These are phyloP conservation scores for Phacellophora camtschatica DNA, from an alignment of 30 jellyfish, hydroid and myxozoan species.

Conservation along the genomic window DNA sequence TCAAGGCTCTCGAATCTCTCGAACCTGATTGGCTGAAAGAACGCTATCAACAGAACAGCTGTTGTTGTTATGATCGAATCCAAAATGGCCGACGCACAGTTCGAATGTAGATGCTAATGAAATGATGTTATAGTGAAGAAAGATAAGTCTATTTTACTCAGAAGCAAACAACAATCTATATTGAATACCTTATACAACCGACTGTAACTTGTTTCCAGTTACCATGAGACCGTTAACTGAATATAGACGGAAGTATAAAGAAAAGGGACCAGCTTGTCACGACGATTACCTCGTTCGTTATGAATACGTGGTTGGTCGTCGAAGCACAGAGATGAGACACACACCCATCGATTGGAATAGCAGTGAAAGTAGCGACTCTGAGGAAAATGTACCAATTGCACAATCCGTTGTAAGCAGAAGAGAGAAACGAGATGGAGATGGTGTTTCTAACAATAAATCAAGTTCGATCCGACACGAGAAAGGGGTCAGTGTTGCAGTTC, in stretches of 20 bases:
- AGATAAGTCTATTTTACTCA: too few relatives aligned
- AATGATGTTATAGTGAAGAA: too few relatives aligned
- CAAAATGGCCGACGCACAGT: neutral
- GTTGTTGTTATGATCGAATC: neutral
- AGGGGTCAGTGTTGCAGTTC: neutral
- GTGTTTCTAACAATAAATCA: neutral
- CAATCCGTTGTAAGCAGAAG: neutral
- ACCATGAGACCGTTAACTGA: constrained; percentile 12
- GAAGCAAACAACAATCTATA: too few relatives aligned
- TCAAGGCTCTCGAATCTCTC: neutral
- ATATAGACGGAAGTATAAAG: constrained; percentile 1
- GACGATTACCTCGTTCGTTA: constrained; percentile 18
- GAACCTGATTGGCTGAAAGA: neutral
- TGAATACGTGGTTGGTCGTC: constrained; percentile 10
- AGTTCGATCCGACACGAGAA: neutral
- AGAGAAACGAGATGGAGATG: neutral
- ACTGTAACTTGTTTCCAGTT: too few relatives aligned
- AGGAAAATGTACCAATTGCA: neutral
- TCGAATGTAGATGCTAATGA: neutral
- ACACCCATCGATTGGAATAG: constrained; percentile 22
- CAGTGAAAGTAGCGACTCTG: neutral
- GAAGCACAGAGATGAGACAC: constrained; percentile 35
- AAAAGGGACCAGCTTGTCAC: constrained; percentile 23
- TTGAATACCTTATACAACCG: too few relatives aligned
- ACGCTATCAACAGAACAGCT: neutral